phyloP scores from a whole-genome alignment of 2,113 vertebrate genomes.

The Callospermophilus lateralis region DNA sequence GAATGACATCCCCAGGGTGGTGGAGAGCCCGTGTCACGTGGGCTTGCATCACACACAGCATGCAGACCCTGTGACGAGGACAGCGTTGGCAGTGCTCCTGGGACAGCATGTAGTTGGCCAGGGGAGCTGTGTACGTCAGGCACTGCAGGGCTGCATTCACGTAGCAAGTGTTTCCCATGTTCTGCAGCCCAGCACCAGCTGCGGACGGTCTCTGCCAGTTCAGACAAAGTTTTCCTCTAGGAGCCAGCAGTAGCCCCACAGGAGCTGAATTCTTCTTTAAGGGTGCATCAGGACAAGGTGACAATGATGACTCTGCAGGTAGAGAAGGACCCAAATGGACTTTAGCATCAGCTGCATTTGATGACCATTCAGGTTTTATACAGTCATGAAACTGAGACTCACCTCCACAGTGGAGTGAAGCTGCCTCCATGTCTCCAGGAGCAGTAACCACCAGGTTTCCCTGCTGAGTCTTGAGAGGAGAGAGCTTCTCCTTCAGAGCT shows the following conservation, averaged over 20 bases:
- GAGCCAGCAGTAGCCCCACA: not conserved
- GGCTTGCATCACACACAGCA: not conserved
- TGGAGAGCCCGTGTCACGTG: not conserved
- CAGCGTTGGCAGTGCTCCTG: not conserved
- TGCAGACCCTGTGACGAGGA: accelerated
- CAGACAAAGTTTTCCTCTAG: accelerated
- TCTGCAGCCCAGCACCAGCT: not conserved
- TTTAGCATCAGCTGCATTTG: not conserved
- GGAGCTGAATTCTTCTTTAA: accelerated
- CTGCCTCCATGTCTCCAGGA: not conserved
- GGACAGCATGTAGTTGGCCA: not conserved
- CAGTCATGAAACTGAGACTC: not conserved
- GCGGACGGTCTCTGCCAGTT: too few species aligned
- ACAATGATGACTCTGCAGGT: accelerated
- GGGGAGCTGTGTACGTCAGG: not conserved
- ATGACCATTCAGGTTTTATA: too few species aligned
- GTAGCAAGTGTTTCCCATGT: not conserved
- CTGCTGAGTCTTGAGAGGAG: accelerated
- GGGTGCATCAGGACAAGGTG: accelerated
- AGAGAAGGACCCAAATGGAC: accelerated
- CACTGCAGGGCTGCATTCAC: not conserved
- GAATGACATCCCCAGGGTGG: accelerated
- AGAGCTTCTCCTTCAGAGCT: accelerated
- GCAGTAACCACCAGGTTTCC: accelerated
- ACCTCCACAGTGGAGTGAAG: accelerated